These are phyloP conservation scores for Proteles cristata DNA, from an alignment of 2,113 vertebrate species.

Conservation along the genomic window DNA sequence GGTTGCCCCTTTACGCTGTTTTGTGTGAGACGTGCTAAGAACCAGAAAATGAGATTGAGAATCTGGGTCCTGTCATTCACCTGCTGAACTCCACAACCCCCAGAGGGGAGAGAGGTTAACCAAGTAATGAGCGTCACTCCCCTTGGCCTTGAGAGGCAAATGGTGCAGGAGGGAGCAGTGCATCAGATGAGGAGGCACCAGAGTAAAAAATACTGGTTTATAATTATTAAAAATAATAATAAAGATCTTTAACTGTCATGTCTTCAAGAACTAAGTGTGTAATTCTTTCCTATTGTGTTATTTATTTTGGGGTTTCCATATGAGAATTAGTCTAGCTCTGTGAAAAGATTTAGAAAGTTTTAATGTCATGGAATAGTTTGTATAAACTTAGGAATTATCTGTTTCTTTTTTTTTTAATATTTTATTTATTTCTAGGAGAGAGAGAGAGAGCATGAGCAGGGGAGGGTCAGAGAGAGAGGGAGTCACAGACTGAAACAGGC, in stretches of 20 bases:
- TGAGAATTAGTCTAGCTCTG: background rate
- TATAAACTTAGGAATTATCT: background rate
- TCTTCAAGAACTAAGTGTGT: background rate
- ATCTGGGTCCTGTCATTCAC: background rate
- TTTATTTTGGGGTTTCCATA: slow-evolving; percentile 2
- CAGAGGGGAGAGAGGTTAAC: background rate
- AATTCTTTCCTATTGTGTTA: background rate
- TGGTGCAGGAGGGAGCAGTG: background rate
- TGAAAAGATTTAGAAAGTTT: background rate
- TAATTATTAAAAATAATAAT: too few relatives aligned
- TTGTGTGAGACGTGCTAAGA: background rate
- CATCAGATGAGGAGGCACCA: accelerated
- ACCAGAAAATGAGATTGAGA: background rate
- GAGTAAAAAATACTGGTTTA: too few relatives aligned
- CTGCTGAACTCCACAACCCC: background rate
- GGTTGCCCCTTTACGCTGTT: background rate
- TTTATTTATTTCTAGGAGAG: too few relatives aligned
- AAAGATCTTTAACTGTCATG: background rate
- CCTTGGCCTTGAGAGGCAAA: too few relatives aligned
- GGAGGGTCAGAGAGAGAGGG: too few relatives aligned
- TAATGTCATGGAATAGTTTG: background rate
- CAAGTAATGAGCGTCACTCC: background rate
- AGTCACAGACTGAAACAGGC: too few relatives aligned
- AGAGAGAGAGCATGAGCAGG: too few relatives aligned
- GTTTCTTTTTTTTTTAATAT: too few relatives aligned